phyloP scores from a whole-genome alignment of 2,888 invertebrate species.

The Sepioteuthis lessoniana region DNA sequence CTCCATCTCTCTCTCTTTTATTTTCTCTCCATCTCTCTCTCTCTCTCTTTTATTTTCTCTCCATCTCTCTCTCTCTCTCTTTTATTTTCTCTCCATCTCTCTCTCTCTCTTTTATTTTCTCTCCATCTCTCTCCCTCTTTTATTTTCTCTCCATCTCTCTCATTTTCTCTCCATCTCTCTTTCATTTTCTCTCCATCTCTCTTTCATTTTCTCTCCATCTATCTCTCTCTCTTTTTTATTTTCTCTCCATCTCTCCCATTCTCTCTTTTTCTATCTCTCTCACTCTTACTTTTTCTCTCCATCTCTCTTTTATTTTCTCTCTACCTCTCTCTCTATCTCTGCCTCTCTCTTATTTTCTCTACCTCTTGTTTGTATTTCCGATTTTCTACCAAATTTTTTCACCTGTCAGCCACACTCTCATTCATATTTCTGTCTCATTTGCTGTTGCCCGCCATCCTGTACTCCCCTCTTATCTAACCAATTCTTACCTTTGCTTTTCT shows the following conservation, averaged over 20 bases:
- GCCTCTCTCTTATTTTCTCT: background rate
- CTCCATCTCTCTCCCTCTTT: too few species aligned
- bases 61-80: background rate
- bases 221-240: background rate
- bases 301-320: background rate
- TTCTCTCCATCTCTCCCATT: background rate
- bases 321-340: background rate
- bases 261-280: background rate
- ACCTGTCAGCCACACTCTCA: background rate
- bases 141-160: too few species aligned
- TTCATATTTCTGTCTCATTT: background rate
- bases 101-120: too few species aligned
- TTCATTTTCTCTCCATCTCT: too few species aligned
- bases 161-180: too few species aligned
- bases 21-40: background rate
- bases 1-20: background rate
- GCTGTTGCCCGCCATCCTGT: background rate
- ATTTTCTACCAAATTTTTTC: background rate
- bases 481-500: background rate
- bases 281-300: background rate
- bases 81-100: too few species aligned
- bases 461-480: background rate
- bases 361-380: background rate
- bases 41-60: conserved; percentile 1
- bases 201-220: too few species aligned